Conservation (phyloP, 1,140 invertebrate species). For the Tetramorium simillimum region DNA sequence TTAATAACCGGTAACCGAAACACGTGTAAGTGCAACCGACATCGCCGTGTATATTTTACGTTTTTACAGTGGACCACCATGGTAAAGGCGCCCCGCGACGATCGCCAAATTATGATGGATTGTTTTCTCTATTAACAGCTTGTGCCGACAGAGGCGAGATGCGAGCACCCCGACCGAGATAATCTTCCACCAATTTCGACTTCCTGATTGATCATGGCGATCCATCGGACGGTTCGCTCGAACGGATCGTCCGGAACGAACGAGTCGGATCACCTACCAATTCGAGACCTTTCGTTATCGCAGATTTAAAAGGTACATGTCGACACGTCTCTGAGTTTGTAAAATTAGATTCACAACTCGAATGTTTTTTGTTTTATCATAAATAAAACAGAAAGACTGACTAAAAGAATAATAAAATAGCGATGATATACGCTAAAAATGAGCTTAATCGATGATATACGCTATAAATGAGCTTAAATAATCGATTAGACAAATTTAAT, state of each 20-base stretch:
- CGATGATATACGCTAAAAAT: background rate
- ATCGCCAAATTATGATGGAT: conserved; percentile 76
- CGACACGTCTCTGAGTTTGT: background rate
- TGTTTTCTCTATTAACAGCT: conserved; percentile 71
- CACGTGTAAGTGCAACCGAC: conserved; percentile 37
- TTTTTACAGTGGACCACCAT: conserved; percentile 59
- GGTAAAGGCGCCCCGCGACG: conserved; percentile 63
- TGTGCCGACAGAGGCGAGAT: conserved; percentile 72
- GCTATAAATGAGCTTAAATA: background rate
- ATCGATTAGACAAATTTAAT: background rate
- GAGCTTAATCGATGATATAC: background rate
- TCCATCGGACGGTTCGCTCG: conserved; percentile 36
- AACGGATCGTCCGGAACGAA: conserved; percentile 29
- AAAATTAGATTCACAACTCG: conserved; percentile 1
- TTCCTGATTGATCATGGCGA: conserved; percentile 71
- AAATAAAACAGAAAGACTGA: background rate
- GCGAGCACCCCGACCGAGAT: conserved; percentile 70
- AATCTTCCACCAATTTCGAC: conserved; percentile 73
- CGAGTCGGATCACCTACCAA: conserved; percentile 2
- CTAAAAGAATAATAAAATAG: background rate
- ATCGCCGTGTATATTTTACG: conserved; percentile 56
- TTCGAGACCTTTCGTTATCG: conserved; percentile 30
- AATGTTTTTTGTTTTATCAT: background rate
- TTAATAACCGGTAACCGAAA: conserved; percentile 37
- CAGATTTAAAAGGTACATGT: conserved; percentile 30